Percentiles rank a stretch among this genome's conserved stretches.
These are phyloP conservation scores for Agrotis clavis DNA, from an alignment of 2,888 invertebrate genomes.

Conservation along the genomic window DNA sequence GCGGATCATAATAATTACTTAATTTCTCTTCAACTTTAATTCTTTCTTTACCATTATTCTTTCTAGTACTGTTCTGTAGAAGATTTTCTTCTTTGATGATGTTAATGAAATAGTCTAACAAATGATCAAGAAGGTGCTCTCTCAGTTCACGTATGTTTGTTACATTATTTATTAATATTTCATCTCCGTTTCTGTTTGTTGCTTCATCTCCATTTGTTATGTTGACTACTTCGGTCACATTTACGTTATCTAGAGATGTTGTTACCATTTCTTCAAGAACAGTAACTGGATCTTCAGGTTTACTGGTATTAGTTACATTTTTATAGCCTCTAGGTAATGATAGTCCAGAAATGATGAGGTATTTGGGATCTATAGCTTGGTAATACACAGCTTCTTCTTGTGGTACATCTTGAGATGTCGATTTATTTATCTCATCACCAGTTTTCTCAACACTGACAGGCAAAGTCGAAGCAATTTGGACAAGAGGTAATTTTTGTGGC, in stretches of 20 bases:
- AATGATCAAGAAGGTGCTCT: slow-evolving; percentile 51
- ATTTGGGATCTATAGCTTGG: slow-evolving; percentile 43
- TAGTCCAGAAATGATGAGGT: slow-evolving; percentile 20
- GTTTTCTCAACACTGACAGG: not conserved
- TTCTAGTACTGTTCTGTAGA: slow-evolving; percentile 32
- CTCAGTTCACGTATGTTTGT: slow-evolving; percentile 50
- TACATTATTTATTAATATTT: not conserved
- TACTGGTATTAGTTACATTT: not conserved
- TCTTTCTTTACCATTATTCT: slow-evolving; percentile 36
- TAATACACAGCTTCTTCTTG: slow-evolving; percentile 8
- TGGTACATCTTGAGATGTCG: not conserved
- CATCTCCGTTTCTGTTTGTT: not conserved
- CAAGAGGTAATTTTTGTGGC: slow-evolving; percentile 1
- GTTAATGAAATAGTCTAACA: slow-evolving; percentile 57
- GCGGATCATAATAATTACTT: slow-evolving; percentile 54
- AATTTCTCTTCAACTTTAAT: slow-evolving; percentile 54
- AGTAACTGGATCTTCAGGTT: not conserved
- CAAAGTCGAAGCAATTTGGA: not conserved
- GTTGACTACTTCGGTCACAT: not conserved
- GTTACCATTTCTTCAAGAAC: not conserved
- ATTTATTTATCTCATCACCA: not conserved
- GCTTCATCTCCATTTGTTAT: not conserved
- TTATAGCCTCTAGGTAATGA: not conserved
- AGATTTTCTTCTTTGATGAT: slow-evolving; percentile 52
- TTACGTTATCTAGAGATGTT: not conserved